phyloP scores from a whole-genome alignment of 2,113 vertebrate species.

The Leucoraja erinaceus region DNA sequence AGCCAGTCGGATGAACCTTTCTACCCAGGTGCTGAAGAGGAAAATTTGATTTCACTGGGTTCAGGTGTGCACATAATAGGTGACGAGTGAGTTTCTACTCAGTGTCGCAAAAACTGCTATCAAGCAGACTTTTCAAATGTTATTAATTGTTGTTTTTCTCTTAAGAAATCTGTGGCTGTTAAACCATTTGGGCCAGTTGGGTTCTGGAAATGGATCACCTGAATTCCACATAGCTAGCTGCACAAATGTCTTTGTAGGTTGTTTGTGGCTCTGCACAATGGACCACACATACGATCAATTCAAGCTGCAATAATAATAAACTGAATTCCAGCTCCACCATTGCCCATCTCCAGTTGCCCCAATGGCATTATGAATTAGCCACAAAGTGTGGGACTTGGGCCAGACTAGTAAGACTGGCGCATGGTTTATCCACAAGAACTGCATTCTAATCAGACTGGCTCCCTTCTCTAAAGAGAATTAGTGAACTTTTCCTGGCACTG shows the following conservation, averaged over 20 bases:
- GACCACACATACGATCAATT: not conserved
- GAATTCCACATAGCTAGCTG: not conserved
- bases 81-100: not conserved
- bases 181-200: not conserved
- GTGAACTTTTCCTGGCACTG: not conserved
- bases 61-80: not conserved
- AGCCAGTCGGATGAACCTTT: not conserved
- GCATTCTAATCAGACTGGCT: not conserved
- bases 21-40: not conserved
- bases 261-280: not conserved
- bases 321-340: not conserved
- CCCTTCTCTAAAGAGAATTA: not conserved
- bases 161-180: not conserved
- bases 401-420: not conserved
- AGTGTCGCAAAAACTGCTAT: not conserved
- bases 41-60: not conserved
- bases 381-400: not conserved
- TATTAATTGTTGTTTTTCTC: not conserved
- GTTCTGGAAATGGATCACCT: not conserved
- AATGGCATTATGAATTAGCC: not conserved
- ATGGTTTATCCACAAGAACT: no score
- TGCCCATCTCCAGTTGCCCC: slow-evolving; percentile 7
- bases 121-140: not conserved
- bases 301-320: not conserved
- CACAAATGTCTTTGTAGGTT: not conserved